Evolutionary conservation across 2,888 invertebrate species (phyloP).

Genomic region (Phortica okadai): DNA sequence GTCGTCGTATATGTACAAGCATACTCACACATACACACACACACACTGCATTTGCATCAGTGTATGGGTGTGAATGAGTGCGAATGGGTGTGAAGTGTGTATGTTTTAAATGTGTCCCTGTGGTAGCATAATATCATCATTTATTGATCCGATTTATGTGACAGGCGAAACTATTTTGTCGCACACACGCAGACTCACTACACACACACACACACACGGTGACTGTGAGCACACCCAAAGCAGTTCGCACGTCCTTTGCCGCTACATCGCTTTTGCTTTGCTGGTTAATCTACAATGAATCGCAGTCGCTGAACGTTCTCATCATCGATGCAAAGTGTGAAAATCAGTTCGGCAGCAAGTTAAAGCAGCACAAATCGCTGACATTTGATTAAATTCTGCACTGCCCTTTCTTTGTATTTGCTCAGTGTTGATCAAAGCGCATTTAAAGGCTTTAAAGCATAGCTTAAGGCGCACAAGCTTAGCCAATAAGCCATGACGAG

Average conservation of each 20-base stretch:
- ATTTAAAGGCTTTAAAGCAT: background rate
- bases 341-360: background rate
- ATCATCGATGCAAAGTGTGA: background rate
- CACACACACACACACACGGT: slow-evolving; percentile 23
- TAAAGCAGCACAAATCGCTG: background rate
- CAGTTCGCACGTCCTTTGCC: background rate
- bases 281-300: slow-evolving; percentile 22
- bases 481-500: background rate
- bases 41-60: slow-evolving; percentile 17
- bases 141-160: slow-evolving; percentile 75
- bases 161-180: slow-evolving; percentile 66
- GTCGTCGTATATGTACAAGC: slow-evolving; percentile 13
- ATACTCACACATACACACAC: slow-evolving; percentile 14
- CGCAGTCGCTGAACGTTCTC: background rate
- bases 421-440: background rate
- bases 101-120: slow-evolving; percentile 70
- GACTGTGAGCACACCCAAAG: background rate
- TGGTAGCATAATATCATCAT: slow-evolving; percentile 73
- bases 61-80: slow-evolving; percentile 22
- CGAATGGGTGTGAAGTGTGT: slow-evolving; percentile 46
- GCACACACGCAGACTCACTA: slow-evolving; percentile 43
- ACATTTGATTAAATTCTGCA: background rate
- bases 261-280: background rate
- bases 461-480: background rate
- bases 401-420: background rate